Evolutionary conservation across 1,140 invertebrate species (phyloP), one percentile per base, ranked within the genome.

Genomic region (Dolichoris vasculosae): DNA sequence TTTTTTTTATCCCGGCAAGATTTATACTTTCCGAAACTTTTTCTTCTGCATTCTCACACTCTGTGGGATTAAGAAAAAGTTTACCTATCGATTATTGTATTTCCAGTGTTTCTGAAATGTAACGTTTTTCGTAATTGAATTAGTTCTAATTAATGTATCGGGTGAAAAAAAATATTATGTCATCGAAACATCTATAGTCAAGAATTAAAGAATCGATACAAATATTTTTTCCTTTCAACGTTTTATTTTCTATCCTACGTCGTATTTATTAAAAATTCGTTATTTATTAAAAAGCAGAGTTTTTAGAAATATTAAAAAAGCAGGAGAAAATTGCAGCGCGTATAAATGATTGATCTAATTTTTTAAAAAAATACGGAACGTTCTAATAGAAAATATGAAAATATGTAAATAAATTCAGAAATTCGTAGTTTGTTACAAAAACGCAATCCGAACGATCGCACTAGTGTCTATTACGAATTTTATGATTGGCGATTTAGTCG

Each of bases 11-110:
- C 40, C 23, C 40, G 6, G 23, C n/a, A 73, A 73, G 69, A 73
- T 73, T 73, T 73, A 73, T 73, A 73, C 38, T n/a, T 73, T 73
- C 17, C 1, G 2, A n/a, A 73, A 73, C 38, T 43, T 73, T 73
- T 73, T n/a, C 35, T 43, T 43, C 20, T 43, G 7, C 38, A n/a
- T 73, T n/a, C 23, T 43, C 38, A 23, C 23, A 40, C 63, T 32
- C 11, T 40, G 67, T 43, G 38, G 38, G 7, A 43, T 73, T 13
- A 43, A 23, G 20, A 43, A 43, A n/a, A 73, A 73, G 20, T 43
- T 43, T 73, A 7, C 9, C 0, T 43, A 73, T 73, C 38, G 38
- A 73, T 43, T 73, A 73, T 43, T 32, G 23, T 17, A 43, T 13
- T 73, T 32, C 2, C 38, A 26, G 23, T 13, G 11, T 73, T 73